A percentile compares a stretch with the other conserved stretches of the same genome.
phyloP scores from a whole-genome alignment of 2,888 invertebrate species.

The Celastrina argiolus region DNA sequence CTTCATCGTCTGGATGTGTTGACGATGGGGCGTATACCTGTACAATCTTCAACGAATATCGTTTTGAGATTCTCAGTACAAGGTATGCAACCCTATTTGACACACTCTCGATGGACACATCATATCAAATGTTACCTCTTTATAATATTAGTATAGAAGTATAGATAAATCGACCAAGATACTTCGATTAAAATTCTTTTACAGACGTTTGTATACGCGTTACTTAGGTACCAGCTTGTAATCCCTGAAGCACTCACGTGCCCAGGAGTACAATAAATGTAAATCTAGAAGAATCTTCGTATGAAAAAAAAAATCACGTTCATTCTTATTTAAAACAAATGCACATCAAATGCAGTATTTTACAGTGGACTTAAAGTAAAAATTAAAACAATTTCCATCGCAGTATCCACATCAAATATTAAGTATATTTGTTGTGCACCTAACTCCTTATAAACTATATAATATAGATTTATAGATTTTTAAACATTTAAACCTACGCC shows the following conservation, averaged over 20 bases:
- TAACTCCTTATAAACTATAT: conserved; percentile 16
- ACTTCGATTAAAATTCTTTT: neutral
- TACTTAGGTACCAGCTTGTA: neutral
- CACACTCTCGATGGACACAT: too few relatives aligned
- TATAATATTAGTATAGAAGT: too few relatives aligned
- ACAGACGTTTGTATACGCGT: neutral
- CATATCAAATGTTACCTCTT: too few relatives aligned
- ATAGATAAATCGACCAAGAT: too few relatives aligned
- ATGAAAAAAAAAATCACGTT: neutral
- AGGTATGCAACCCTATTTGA: too few relatives aligned
- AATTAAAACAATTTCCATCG: neutral
- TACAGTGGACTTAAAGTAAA: neutral
- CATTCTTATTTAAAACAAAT: conserved; percentile 16
- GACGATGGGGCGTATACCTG: too few relatives aligned
- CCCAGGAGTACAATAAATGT: neutral
- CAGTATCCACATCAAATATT: neutral
- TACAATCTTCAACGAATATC: too few relatives aligned
- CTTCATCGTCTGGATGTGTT: too few relatives aligned
- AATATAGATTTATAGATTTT: too few relatives aligned
- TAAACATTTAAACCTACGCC: conserved; percentile 18
- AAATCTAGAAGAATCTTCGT: conserved; percentile 1
- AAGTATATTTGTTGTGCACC: conserved; percentile 4
- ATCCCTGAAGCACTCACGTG: neutral
- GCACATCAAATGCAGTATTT: conserved; percentile 9
- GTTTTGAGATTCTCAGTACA: too few relatives aligned